Percentiles rank a stretch among this genome's conserved stretches.
Conservation (phyloP, 2,797 vertebrate genomes). For the Cygnus olor region DNA sequence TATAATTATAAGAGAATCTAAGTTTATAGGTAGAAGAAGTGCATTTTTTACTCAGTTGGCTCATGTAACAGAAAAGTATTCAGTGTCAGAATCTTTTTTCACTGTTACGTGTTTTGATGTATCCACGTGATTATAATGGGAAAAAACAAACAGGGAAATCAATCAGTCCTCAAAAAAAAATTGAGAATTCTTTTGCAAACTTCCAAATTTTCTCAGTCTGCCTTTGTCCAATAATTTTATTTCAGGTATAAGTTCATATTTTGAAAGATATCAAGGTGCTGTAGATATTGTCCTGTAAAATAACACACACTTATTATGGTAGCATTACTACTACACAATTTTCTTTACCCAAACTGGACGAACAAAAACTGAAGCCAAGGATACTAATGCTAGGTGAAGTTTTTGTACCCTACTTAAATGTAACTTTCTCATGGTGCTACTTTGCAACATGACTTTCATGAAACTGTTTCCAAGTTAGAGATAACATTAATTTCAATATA, state of each 20-base stretch:
- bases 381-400: not conserved
- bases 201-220: not conserved
- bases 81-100: not conserved
- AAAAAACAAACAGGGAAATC: not conserved
- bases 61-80: not conserved
- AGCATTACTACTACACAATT: not conserved
- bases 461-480: not conserved
- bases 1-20: not conserved
- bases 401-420: not conserved
- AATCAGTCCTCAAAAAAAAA: not conserved
- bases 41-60: not conserved
- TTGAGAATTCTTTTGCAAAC: not conserved
- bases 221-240: not conserved
- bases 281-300: not conserved
- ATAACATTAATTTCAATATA: not conserved
- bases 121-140: not conserved
- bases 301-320: accelerated
- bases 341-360: not conserved
- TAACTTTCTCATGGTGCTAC: not conserved
- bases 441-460: not conserved
- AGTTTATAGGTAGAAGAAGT: not conserved
- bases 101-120: not conserved
- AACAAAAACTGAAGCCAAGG: not conserved
- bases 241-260: not conserved
- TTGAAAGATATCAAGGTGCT: not conserved